Evolutionary conservation across 1,140 invertebrate genomes (phyloP).

Genomic region (Drosophila varians): DNA sequence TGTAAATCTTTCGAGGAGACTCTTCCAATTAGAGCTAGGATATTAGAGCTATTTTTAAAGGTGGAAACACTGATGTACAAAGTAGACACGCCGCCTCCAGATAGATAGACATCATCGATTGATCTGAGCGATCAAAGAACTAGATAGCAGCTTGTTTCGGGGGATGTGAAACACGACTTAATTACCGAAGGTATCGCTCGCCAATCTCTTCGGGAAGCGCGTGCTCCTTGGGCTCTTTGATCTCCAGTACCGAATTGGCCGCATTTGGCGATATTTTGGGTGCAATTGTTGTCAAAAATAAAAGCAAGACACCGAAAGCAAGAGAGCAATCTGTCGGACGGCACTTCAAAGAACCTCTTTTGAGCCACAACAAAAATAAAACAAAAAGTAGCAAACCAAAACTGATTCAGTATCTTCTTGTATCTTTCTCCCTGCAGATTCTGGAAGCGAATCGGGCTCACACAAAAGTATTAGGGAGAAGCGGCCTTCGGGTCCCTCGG

Average conservation of each 20-base stretch:
- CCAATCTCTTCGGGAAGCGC: background rate
- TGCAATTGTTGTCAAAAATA: constrained; percentile 28
- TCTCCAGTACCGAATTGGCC: constrained; percentile 11
- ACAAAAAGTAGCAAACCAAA: constrained; percentile 37
- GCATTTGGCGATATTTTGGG: constrained; percentile 40
- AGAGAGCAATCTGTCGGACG: constrained; percentile 19
- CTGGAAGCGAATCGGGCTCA: constrained; percentile 92
- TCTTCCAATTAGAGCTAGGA: background rate
- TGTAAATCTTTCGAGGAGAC: background rate
- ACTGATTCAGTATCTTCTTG: constrained; percentile 16
- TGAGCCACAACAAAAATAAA: too few relatives aligned
- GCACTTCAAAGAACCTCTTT: constrained; percentile 60
- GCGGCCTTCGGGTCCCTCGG: constrained; percentile 87
- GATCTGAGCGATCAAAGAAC: constrained; percentile 38
- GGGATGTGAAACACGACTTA: constrained; percentile 81
- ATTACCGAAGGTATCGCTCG: constrained; percentile 58
- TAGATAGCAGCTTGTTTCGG: constrained; percentile 71
- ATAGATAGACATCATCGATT: constrained; percentile 41
- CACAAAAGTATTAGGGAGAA: constrained; percentile 89
- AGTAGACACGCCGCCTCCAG: constrained; percentile 26
- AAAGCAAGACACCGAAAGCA: constrained; percentile 1
- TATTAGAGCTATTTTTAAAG: too few relatives aligned
- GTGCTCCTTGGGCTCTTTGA: constrained; percentile 32
- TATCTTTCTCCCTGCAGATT: constrained; percentile 87
- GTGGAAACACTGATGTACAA: constrained; percentile 59